Conservation (phyloP, 2,888 invertebrate species). For the Stenotaenia linearis region DNA sequence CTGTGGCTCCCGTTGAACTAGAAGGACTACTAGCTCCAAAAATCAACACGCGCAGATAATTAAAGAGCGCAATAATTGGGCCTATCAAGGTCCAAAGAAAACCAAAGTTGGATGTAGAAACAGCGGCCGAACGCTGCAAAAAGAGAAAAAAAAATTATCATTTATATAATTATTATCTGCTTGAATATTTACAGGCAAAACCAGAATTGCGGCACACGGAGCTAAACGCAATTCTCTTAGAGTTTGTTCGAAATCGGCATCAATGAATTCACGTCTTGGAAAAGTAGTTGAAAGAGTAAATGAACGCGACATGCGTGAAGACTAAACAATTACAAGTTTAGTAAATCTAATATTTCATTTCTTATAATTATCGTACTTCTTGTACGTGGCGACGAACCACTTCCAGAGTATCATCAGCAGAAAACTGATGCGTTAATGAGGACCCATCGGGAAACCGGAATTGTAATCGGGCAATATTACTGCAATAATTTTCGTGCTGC, state of each 20-base stretch:
- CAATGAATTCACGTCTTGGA: conserved; percentile 63
- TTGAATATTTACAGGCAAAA: conserved; percentile 60
- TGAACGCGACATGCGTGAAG: conserved; percentile 28
- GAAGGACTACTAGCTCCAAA: conserved; percentile 45
- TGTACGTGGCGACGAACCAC: conserved; percentile 48
- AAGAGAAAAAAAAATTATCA: neutral
- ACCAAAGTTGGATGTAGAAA: conserved; percentile 53
- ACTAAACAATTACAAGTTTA: neutral
- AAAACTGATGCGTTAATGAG: conserved; percentile 66
- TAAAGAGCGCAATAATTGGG: conserved; percentile 56
- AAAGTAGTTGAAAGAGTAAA: conserved; percentile 72
- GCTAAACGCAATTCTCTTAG: conserved; percentile 63
- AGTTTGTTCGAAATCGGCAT: conserved; percentile 53
- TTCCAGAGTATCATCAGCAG: conserved; percentile 59
- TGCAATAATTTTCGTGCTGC: too few relatives aligned
- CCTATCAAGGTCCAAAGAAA: conserved; percentile 58
- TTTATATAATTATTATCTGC: too few relatives aligned
- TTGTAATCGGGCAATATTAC: conserved; percentile 66
- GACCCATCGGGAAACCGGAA: conserved; percentile 79
- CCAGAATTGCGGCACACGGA: conserved; percentile 69
- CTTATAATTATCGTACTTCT: conserved; percentile 38
- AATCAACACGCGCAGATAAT: conserved; percentile 52
- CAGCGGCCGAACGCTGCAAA: neutral
- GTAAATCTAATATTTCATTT: neutral
- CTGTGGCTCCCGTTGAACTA: neutral